Base-by-base conservation (phyloP, 2,113 vertebrate genomes). In the Phylloscopus whistleri region DNA sequence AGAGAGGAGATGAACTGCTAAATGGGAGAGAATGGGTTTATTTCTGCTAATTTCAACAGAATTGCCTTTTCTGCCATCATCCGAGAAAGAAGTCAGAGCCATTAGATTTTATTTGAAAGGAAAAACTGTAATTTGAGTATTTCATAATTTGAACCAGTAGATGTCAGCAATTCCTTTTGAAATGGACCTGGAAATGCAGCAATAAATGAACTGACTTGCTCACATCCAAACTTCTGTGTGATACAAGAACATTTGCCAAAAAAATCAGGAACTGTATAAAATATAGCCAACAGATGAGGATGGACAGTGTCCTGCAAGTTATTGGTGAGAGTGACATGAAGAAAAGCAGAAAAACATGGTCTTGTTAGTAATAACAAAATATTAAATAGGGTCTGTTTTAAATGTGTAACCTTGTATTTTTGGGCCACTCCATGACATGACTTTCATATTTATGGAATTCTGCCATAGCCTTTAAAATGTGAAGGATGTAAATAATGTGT, bases 151-250 rank as follows among this genome's bases (percentile, higher is more conserved):
- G 4, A 73, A 58, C 96, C 97, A 95, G 92, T 96, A 97, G 97
- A 96, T 97, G 97, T 95, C 97, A 97, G 95, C 95, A 97, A 92
- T 67, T 96, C 92, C 97, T 96, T 97, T 97, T 70, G 89, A 90
- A 97, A 97, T 30, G 11, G 30, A 30, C 63, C 41, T 77, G 62
- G 59, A 80, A 80, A 56, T 27, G 74, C 55, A 75, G 80, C 79
- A 77, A 51, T 81, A 94, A 84, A 91, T 49, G 81, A 77, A 89
- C 72, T 8, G 41, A 72, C 64, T 80, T 84, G 51, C 46, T 91
- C 51, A 2, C 27, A 41, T 79, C 51, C 81, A 39, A 95, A 96
- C 89, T 95, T 95, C 75, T 33, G 53, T 30, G 18, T 59, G 63
- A 30, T 73, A 86, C 19, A 62, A 80, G 94, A 91, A 48, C 7